Evolutionary conservation across 2,113 vertebrate species (phyloP), one percentile per base, ranked within the genome.

Genomic region (Nothoprocta pentlandii): DNA sequence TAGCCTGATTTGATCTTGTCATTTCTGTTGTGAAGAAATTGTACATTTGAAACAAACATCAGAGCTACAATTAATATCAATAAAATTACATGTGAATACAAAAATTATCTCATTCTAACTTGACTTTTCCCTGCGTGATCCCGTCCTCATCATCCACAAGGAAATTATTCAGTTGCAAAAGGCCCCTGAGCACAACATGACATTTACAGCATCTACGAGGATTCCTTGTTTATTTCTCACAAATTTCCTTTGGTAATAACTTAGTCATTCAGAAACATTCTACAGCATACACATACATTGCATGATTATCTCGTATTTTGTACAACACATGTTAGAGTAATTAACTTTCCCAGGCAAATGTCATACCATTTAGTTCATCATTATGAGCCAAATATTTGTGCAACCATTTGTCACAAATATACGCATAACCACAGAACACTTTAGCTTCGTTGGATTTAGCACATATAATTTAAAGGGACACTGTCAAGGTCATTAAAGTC

Each of bases 311-410:
- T 97, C 94, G 87, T 97, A 98, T 97, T 98, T 98, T 98, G 97
- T 97, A 95, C 83, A 97, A 95, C 96, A 98, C 96, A 97, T 96
- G 93, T 96, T 97, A 95, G 97, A 97, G 94, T 95, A 97, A 98
- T 98, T 98, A 97, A 97, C 97, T 98, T 97, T 97, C 94, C 91
- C 88, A 95, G 91, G 93, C 91, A 98, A 98, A 98, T 98, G 96
- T 97, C 97, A 97, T 97, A 96, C 96, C 96, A 97, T 97, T 98
- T 98, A 97, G 96, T 95, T 97, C 95, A 95, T 90, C 73, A 42
- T 97, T 97, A 96, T 90, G 78, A 97, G 97, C 97, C 97, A 97
- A 98, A 97, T 98, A 98, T 98, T 98, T 98, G 96, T 98, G 97
- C 95, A 98, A 89, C 93, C 94, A 3, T 97, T 97, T 97, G 96